Percentiles rank a stretch among this genome's conserved stretches.
phyloP scores from a whole-genome alignment of 2,888 invertebrate species.

The Bedellia somnulentella region DNA sequence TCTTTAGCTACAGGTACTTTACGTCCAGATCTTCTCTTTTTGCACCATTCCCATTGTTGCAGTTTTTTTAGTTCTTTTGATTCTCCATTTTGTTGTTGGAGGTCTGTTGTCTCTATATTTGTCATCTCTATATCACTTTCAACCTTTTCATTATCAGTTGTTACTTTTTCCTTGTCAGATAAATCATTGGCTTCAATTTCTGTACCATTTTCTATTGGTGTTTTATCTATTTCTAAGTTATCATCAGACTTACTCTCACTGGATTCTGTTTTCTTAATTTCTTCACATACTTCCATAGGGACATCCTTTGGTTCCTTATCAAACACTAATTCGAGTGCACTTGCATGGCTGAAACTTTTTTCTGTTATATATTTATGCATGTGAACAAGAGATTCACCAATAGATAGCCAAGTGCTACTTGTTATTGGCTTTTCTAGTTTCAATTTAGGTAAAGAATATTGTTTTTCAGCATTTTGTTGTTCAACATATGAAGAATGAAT shows the following conservation, averaged over 20 bases:
- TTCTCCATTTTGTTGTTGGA: conserved; percentile 19
- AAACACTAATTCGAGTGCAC: conserved; percentile 34
- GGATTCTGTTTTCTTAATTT: conserved; percentile 22
- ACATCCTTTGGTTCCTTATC: conserved; percentile 25
- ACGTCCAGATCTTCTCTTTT: conserved; percentile 55
- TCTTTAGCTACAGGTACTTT: conserved; percentile 57
- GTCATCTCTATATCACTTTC: conserved; percentile 35
- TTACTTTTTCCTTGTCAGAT: conserved; percentile 40
- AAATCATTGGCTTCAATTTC: conserved; percentile 42
- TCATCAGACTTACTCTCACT: conserved; percentile 18
- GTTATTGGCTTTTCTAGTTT: conserved; percentile 62
- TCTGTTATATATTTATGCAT: conserved; percentile 68
- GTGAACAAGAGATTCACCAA: conserved; percentile 66
- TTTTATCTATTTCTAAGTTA: conserved; percentile 4
- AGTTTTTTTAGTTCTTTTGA: conserved; percentile 55
- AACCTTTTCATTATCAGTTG: conserved; percentile 34
- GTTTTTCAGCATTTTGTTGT: conserved; percentile 50
- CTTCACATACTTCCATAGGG: conserved; percentile 35
- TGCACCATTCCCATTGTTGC: conserved; percentile 79
- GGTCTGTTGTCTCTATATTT: conserved; percentile 15
- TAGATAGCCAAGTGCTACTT: conserved; percentile 64
- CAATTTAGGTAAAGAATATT: conserved; percentile 56
- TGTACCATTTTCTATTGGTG: conserved; percentile 22
- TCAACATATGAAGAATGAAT: conserved; percentile 58
- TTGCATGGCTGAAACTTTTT: conserved; percentile 60